Evolutionary conservation across 2,888 invertebrate species (phyloP), one percentile per base, ranked within the genome.

Genomic region (Bhutanitis thaidina): DNA sequence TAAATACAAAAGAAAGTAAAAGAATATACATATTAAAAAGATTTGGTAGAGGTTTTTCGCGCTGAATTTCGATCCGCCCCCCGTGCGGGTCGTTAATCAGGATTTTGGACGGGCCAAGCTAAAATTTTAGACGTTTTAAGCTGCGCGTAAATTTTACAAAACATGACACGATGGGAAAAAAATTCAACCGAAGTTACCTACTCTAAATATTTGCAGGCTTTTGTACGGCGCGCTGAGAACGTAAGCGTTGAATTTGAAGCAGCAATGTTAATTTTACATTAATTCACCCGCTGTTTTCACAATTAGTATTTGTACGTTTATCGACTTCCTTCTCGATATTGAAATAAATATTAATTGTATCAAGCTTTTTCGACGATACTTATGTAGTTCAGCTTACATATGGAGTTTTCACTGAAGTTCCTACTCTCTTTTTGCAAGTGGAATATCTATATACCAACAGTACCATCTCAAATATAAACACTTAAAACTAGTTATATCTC

Each of bases 41-140:
- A 67, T 72, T 67, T 66, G 70, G 69, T 62, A 72, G 64, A 67
- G 66, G 61, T 72, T 79, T 84, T 82, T 78, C 73, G 69, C 65
- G 67, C 68, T 62, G 67, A 67, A 71, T 58, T 64, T 56, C 62
- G 64, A 66, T 66, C 69, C 77, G 67, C 73, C 76, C 80, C 78
- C 69, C 65, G 62, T 60, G 77, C 71, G 69, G 76, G 70, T 79
- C 91, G 91, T 92, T 90, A 91, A 91, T 92, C 92, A 92, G 92
- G 92, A 92, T 92, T 92, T 88, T 91, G 90, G 91, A 90, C 87
- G 91, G 90, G 87, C 90, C 84, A 90, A 90, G 91, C 91, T 90
- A 89, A 90, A 90, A 85, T 87, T 90, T 90, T 87, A 81, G 86
- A 84, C 83, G 87, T 72, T 85, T 78, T 89, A 89, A 90, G 87